Evolutionary conservation across 1,140 invertebrate genomes (phyloP), one percentile per base, ranked within the genome.

Genomic region (Macrocentrus cingulum): DNA sequence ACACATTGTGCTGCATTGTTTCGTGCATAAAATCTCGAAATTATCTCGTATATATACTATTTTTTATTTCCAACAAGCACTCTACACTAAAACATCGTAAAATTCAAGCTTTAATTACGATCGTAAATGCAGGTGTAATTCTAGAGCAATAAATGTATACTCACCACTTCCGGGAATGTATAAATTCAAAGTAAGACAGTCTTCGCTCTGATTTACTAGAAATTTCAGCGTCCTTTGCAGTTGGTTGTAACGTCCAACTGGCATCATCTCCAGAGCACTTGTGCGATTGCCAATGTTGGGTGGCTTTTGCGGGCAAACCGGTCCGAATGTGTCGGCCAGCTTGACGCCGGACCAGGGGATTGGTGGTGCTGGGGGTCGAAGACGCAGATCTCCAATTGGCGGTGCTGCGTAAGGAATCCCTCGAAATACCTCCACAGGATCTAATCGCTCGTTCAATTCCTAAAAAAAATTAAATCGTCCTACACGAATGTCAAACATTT

Each of bases 171-270:
- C 87, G 56, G 92, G 92, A 55, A 92, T 90, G 71, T 91, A 94
- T 52, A 95, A 87, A 73, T 96, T 96, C 62, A 95, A 83, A 72
- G 89, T 90, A 37, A 96, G 84, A 74, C 94, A 96, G 79, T 96
- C 92, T 79, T 96, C 93, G 76, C 85, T 90, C 75, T 94, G 90
- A 68, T 92, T 90, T 60, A 80, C 80, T 22, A 95, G 78, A 63
- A 86, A 80, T 5, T 87, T 87, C 15, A 85, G 66, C 41, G 89
- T 80, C 62, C 82, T 83, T 53, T 83, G 82, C 49, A 91, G 75
- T 68, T 88, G 84, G 66, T 84, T 81, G 78, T 86, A 89, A 29
- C 87, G 77, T 44, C 84, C 87, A 32, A 83, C 79, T 2, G 89
- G 88, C 88, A 90, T 91, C 61, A 74, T 76, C 54, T 82, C 72